Conservation (phyloP, 1,140 invertebrate genomes). For the Melanaphis sacchari region DNA sequence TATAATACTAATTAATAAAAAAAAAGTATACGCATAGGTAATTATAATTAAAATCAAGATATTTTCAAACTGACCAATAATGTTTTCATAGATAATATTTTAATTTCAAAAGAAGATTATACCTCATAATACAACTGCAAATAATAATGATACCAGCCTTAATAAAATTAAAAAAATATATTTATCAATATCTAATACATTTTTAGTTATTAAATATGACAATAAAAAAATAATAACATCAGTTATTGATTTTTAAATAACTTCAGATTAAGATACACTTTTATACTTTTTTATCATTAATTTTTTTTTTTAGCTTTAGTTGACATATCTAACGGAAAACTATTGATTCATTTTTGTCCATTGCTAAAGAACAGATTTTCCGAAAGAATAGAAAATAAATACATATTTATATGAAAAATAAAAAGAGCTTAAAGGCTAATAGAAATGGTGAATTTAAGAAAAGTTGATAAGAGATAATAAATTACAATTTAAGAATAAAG, state of each 20-base stretch:
- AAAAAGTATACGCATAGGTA: no score
- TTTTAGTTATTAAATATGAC: neutral
- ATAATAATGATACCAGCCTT: neutral
- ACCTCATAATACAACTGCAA: neutral
- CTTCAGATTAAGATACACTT: neutral
- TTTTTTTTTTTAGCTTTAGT: neutral
- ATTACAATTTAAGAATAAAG: neutral
- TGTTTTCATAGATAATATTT: neutral
- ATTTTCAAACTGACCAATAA: neutral
- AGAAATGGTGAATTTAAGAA: neutral
- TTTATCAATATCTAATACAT: neutral
- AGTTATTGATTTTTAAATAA: neutral
- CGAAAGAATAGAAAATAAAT: neutral
- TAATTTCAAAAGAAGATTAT: neutral
- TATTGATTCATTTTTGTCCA: neutral
- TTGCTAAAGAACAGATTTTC: neutral
- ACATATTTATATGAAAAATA: neutral
- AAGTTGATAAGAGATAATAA: neutral
- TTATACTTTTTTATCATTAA: neutral
- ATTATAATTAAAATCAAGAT: no score
- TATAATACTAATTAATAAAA: neutral
- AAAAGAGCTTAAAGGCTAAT: slow-evolving; percentile 23
- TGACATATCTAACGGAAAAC: neutral
- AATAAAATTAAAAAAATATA: neutral
- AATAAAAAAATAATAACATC: neutral